A percentile compares a stretch with the other conserved stretches of the same genome.
Evolutionary conservation across 2,888 invertebrate genomes (phyloP).

Genomic region (Pyrocoelia pectoralis): DNA sequence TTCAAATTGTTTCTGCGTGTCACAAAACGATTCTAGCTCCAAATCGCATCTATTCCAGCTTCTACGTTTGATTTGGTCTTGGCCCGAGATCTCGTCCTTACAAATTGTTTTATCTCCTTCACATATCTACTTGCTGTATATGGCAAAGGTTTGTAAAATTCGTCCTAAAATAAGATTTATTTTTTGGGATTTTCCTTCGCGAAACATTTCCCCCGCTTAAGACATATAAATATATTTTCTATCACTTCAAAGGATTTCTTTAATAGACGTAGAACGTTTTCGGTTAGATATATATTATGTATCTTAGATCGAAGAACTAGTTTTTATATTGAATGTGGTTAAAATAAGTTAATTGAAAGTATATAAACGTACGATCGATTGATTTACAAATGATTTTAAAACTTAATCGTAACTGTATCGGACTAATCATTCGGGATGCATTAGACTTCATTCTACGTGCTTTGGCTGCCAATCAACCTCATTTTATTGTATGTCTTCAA

Average conservation of each 20-base stretch:
- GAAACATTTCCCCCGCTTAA: slow-evolving; percentile 9
- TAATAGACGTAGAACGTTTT: not conserved
- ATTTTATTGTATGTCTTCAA: slow-evolving; percentile 44
- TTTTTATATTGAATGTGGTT: slow-evolving; percentile 22
- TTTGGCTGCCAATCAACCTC: slow-evolving; percentile 49
- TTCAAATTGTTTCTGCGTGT: slow-evolving; percentile 37
- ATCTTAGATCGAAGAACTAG: slow-evolving; percentile 1
- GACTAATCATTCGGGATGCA: slow-evolving; percentile 41
- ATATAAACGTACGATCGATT: slow-evolving; percentile 28
- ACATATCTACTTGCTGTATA: slow-evolving; percentile 33
- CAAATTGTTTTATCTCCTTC: slow-evolving; percentile 42
- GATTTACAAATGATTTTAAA: slow-evolving; percentile 35
- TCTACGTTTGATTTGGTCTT: slow-evolving; percentile 36
- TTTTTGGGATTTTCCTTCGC: slow-evolving; percentile 22
- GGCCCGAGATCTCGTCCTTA: slow-evolving; percentile 31
- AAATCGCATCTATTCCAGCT: slow-evolving; percentile 36
- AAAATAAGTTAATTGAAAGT: slow-evolving; percentile 27
- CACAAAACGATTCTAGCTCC: slow-evolving; percentile 33
- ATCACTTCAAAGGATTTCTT: not conserved
- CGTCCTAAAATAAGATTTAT: slow-evolving; percentile 35
- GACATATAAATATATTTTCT: slow-evolving; percentile 11
- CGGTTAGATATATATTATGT: not conserved
- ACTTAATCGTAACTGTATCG: slow-evolving; percentile 50
- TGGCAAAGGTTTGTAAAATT: slow-evolving; percentile 34
- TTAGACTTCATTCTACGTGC: slow-evolving; percentile 46